These are phyloP conservation scores for Lasioglossum pauxillum DNA, from an alignment of 2,888 invertebrate genomes.

Conservation along the genomic window DNA sequence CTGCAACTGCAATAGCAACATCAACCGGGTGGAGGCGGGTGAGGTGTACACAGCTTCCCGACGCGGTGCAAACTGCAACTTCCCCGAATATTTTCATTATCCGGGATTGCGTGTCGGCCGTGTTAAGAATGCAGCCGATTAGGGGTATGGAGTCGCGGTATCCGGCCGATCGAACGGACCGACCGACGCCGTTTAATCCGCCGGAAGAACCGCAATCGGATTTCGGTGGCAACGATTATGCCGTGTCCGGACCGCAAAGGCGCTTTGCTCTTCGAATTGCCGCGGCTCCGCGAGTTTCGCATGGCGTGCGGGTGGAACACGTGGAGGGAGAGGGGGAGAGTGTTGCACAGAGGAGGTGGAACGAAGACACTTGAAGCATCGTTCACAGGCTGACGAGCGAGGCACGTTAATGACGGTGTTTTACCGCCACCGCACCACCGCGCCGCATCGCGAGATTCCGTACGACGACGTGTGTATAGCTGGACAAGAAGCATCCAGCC, in stretches of 20 bases:
- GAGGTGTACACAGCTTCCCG: constrained; percentile 5
- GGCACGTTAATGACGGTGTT: constrained; percentile 71
- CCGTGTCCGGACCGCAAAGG: constrained; percentile 64
- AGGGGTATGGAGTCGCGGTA: background rate
- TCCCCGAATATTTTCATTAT: constrained; percentile 21
- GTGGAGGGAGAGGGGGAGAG: background rate
- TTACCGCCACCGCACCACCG: constrained; percentile 20
- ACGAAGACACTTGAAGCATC: constrained; percentile 69
- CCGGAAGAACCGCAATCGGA: constrained; percentile 70
- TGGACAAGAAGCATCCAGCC: constrained; percentile 67
- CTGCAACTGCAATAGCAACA: background rate
- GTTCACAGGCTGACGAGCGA: constrained; percentile 64
- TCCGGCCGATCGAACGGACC: constrained; percentile 19
- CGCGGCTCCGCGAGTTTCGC: constrained; percentile 20
- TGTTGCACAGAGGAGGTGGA: constrained; percentile 44
- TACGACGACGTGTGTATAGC: constrained; percentile 50
- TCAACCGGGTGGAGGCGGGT: background rate
- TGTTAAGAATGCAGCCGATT: constrained; percentile 32
- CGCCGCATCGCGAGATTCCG: constrained; percentile 51
- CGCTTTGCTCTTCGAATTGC: constrained; percentile 49
- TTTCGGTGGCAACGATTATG: constrained; percentile 70
- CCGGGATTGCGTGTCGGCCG: background rate
- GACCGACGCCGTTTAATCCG: constrained; percentile 51
- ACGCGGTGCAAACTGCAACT: background rate
- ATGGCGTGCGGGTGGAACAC: background rate